Percentiles rank a stretch among this genome's conserved stretches.
These are phyloP conservation scores for Peromyscus aztecus DNA, from an alignment of 2,797 vertebrate genomes.

Conservation along the genomic window DNA sequence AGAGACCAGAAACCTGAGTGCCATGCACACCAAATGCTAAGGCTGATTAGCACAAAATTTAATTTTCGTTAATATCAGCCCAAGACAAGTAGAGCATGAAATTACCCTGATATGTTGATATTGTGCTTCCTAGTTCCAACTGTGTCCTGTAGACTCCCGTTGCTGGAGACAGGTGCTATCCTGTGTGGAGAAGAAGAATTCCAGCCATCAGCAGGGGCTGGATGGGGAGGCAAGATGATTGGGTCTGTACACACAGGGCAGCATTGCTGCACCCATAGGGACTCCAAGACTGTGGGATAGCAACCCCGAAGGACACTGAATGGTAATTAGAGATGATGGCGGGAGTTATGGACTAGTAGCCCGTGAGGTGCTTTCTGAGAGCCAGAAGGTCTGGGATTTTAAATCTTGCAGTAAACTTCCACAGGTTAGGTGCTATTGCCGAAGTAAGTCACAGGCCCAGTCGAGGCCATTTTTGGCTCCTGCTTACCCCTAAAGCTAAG, in stretches of 20 bases:
- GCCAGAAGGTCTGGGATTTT: background rate
- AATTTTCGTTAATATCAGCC: slow-evolving; percentile 76
- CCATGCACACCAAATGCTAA: slow-evolving; percentile 59
- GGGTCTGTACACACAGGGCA: background rate
- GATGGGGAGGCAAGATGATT: background rate
- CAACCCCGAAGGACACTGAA: background rate
- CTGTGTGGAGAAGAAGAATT: slow-evolving; percentile 17
- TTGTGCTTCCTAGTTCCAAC: slow-evolving; percentile 51
- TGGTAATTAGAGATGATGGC: background rate
- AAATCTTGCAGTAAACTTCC: slow-evolving; percentile 36
- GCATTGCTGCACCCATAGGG: background rate
- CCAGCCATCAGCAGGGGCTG: background rate
- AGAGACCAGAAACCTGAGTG: slow-evolving; percentile 71
- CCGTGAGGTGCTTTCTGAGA: background rate
- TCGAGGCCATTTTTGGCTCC: background rate
- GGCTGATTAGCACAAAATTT: slow-evolving; percentile 80
- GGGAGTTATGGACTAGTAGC: background rate
- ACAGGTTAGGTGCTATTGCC: background rate
- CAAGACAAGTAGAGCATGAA: slow-evolving; percentile 78
- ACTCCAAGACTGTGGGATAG: background rate
- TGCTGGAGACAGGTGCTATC: slow-evolving; percentile 62
- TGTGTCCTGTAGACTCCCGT: slow-evolving; percentile 5
- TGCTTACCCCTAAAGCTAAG: background rate
- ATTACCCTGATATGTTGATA: slow-evolving; percentile 75
- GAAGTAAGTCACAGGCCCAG: background rate